phyloP scores from a whole-genome alignment of 2,113 vertebrate genomes.

The Hippocampus abdominalis region DNA sequence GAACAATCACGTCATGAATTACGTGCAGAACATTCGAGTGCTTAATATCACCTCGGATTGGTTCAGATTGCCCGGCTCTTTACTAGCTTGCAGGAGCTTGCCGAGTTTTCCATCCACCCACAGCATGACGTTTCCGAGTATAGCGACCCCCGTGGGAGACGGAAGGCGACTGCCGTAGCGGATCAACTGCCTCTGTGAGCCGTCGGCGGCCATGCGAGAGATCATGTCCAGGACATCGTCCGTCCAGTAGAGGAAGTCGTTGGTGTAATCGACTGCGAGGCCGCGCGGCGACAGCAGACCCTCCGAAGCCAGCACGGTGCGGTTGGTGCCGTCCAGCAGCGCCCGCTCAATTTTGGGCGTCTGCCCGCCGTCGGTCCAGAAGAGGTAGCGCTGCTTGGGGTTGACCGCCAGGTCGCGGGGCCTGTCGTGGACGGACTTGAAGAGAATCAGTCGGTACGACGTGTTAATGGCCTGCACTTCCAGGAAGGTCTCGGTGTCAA shows the following conservation, averaged over 20 bases:
- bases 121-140: constrained; percentile 84
- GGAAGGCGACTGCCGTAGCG: constrained; percentile 87
- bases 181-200: constrained; percentile 78
- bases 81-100: constrained; percentile 86
- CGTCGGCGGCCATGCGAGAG: constrained; percentile 78
- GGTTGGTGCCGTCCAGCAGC: constrained; percentile 86
- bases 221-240: constrained; percentile 90
- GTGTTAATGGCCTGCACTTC: constrained; percentile 88
- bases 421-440: constrained; percentile 81
- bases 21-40: too few species aligned
- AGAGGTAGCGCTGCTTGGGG: constrained; percentile 85
- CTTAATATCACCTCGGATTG: constrained; percentile 63
- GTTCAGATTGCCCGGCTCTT: constrained; percentile 77
- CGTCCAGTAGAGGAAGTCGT: constrained; percentile 85
- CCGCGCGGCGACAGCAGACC: constrained; percentile 85
- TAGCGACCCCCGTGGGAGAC: constrained; percentile 80
- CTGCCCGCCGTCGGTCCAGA: constrained; percentile 91
- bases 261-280: constrained; percentile 82
- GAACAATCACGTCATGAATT: too few species aligned
- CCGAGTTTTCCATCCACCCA: constrained; percentile 91
- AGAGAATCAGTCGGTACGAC: constrained; percentile 80
- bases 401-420: constrained; percentile 84
- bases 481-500: constrained; percentile 79
- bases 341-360: constrained; percentile 88
- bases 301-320: constrained; percentile 84